Evolutionary conservation across 2,888 invertebrate species (phyloP).

Genomic region (Monochamus alternatus): DNA sequence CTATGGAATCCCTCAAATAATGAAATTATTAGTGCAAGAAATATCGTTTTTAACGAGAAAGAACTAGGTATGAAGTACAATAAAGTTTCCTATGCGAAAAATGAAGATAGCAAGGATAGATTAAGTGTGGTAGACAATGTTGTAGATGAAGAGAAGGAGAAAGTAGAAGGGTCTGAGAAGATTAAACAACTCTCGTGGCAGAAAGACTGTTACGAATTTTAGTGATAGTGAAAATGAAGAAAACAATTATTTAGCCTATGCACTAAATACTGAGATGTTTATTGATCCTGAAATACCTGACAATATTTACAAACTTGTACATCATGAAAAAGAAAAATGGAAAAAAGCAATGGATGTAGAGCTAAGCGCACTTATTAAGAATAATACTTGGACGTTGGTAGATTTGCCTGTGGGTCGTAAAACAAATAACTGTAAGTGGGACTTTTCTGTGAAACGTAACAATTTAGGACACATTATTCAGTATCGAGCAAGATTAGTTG

Average conservation of each 20-base stretch:
- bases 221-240: background rate
- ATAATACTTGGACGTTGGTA: slow-evolving; percentile 16
- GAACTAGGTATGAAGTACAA: background rate
- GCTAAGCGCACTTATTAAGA: background rate
- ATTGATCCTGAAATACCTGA: background rate
- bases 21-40: slow-evolving; percentile 46
- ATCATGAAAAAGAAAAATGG: slow-evolving; percentile 6
- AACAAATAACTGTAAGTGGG: slow-evolving; percentile 22
- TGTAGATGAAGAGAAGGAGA: background rate
- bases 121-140: background rate
- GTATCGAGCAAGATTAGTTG: background rate
- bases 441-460: slow-evolving; percentile 5
- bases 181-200: background rate
- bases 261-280: background rate
- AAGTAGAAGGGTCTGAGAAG: background rate
- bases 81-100: background rate
- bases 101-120: background rate
- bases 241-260: background rate
- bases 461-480: background rate
- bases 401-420: background rate
- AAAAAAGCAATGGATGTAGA: slow-evolving; percentile 18
- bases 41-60: slow-evolving; percentile 48
- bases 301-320: background rate
- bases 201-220: background rate
- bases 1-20: slow-evolving; percentile 58